Base-by-base conservation (phyloP, 2,888 invertebrate genomes). In the Oscheius onirici region DNA sequence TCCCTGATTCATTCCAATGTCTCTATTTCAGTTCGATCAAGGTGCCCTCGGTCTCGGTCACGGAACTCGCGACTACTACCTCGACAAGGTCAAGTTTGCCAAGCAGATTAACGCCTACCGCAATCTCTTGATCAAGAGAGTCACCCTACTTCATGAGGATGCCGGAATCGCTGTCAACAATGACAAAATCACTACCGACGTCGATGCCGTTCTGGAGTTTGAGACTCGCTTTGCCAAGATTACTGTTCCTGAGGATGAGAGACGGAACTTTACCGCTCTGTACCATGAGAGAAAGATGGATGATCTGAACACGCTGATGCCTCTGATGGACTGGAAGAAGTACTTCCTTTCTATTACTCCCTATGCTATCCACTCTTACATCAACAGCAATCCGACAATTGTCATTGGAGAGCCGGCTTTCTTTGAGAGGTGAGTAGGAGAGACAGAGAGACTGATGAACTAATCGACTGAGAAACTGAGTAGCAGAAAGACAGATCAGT, bases 81-180 rank as follows among this genome's bases (percentile, higher is more conserved):
- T 87, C 49, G 84, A 87, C 72, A 78, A 79, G 24, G 83, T 80
- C 43, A 81, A 82, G 66, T 87, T 86, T 72, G 79, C 77, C 43
- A 85, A 86, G 70, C 87, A 87, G 69, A 72, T 87, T 73, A 83
- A 74, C 8, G 87, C 87, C 26, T 86, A 86, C 70, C 75, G 83
- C 41, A 75, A 75, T 51, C 83, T 84, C 60, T 77, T 85, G 34
- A 78, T 78, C 44, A 80, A 71, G 24, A 84, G 80, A 67, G 77
- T 74, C 2, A 52, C 69, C 6, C 69, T 76, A 1, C 76, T 86
- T 52, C 83, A 80, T 10, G 71, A 77, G 54, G 85, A 85, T 55
- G 83, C 84, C 57, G 82, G 80, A 22, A 60, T 77, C 20, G 49
- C 69, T 10, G 71, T 80, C 5, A 75, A 82, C 17, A 74, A 78